These are phyloP conservation scores for Bathynomus jamesi DNA, from an alignment of 1,140 invertebrate species.

Conservation along the genomic window DNA sequence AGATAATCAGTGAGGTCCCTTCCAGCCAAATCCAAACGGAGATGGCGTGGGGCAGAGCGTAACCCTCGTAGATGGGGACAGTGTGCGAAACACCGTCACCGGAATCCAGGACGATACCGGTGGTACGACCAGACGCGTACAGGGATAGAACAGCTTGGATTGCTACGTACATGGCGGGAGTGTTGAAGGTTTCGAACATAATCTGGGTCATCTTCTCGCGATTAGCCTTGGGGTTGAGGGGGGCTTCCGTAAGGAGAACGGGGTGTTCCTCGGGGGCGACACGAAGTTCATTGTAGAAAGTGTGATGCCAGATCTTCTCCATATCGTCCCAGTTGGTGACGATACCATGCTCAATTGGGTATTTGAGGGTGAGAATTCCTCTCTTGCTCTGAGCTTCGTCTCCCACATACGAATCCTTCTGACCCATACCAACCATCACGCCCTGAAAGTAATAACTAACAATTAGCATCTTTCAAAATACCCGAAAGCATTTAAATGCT, in stretches of 20 bases:
- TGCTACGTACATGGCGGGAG: constrained; percentile 84
- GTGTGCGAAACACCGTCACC: constrained; percentile 91
- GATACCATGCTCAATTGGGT: constrained; percentile 1
- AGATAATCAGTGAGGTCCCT: constrained; percentile 52
- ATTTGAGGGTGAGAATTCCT: constrained; percentile 3
- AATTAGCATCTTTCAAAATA: too few relatives aligned
- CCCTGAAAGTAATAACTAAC: too few relatives aligned
- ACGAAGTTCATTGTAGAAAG: constrained; percentile 83
- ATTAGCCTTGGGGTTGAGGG: constrained; percentile 85
- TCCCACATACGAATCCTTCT: constrained; percentile 2
- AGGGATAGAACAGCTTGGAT: constrained; percentile 85
- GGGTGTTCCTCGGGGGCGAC: constrained; percentile 90
- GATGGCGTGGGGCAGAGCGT: constrained; percentile 77
- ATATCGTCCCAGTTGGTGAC: constrained; percentile 13
- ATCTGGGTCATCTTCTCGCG: constrained; percentile 67
- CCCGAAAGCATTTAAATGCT: too few relatives aligned
- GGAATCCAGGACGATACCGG: constrained; percentile 84
- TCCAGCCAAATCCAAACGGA: constrained; percentile 71
- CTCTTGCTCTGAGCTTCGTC: constrained; percentile 8
- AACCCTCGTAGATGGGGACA: constrained; percentile 85
- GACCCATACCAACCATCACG: constrained; percentile 8
- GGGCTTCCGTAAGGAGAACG: constrained; percentile 81
- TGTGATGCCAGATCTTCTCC: constrained; percentile 4
- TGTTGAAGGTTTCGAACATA: constrained; percentile 91
- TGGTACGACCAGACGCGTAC: constrained; percentile 86